phyloP scores from a whole-genome alignment of 2,888 invertebrate genomes.

The Drosophila helvetica region DNA sequence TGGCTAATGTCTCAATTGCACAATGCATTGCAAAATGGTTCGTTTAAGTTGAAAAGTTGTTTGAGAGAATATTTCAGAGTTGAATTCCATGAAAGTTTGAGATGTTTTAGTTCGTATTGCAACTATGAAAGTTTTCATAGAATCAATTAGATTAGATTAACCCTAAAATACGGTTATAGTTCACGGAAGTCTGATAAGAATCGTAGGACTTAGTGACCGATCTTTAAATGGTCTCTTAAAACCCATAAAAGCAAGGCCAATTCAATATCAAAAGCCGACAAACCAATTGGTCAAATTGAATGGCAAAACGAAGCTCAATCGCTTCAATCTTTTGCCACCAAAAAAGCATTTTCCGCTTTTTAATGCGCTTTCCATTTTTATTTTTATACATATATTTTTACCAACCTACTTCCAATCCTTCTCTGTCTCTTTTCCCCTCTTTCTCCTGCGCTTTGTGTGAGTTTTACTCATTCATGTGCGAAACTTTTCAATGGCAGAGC shows the following conservation, averaged over 20 bases:
- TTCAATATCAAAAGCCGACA: slow-evolving; percentile 5
- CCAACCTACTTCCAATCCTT: not conserved
- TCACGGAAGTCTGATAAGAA: too few relatives aligned
- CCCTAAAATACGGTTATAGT: too few relatives aligned
- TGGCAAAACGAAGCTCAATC: slow-evolving; percentile 30
- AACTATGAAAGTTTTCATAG: too few relatives aligned
- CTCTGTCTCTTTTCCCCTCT: not conserved
- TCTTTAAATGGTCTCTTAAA: not conserved
- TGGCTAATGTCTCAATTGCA: slow-evolving; percentile 12
- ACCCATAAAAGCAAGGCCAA: not conserved
- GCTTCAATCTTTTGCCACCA: slow-evolving; percentile 37
- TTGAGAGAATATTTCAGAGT: not conserved
- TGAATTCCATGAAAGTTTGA: not conserved
- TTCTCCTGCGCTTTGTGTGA: slow-evolving; percentile 21
- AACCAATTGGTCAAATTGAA: slow-evolving; percentile 41
- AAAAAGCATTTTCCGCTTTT: slow-evolving; percentile 58
- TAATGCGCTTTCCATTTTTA: slow-evolving; percentile 47
- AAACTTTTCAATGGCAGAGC: slow-evolving; percentile 57
- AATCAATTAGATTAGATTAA: too few relatives aligned
- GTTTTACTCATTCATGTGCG: slow-evolving; percentile 67
- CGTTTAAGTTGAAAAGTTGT: not conserved
- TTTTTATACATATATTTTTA: slow-evolving; percentile 19
- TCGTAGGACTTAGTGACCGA: not conserved
- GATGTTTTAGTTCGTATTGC: too few relatives aligned
- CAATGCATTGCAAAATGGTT: not conserved